Evolutionary conservation across 2,113 vertebrate genomes (phyloP), one percentile per base, ranked within the genome.

Genomic region (Zonotrichia leucophrys): DNA sequence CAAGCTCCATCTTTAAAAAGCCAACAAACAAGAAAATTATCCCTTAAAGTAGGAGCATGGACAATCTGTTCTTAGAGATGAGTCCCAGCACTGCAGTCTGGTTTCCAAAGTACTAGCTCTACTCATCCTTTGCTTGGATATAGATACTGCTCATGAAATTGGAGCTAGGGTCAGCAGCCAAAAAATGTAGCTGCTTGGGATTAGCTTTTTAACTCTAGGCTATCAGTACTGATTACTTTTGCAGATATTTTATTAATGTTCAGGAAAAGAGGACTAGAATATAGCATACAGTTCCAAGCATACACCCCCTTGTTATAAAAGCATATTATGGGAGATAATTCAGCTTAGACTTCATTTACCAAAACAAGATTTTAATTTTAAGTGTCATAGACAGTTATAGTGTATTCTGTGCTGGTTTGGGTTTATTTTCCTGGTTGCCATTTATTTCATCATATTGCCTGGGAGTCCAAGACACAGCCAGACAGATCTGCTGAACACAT

Each of bases 401-500:
- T 42, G 12, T 76, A 83, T 78, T 85, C 85, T 62, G 24, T 81
- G 41, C 33, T 78, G 37, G 60, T 58, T 66, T 93, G 50, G 52
- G 41, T 85, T 88, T 95, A 93, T 97, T 94, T 83, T 92, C 68
- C 59, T 9, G 10, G 18, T 15, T 96, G 74, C 90, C 80, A 42
- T 92, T 95, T 77, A 69, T 91, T 96, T 94, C 55, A 81, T 88
- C 83, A 68, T 79, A 87, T 33, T 37, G 66, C 86, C 94, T 92
- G 78, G 60, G 86, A 84, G 90, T 94, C 83, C 37, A 81, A 97
- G 92, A 85, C 14, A 15, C 75, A 90, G 92, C 19, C 37, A 94
- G 73, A 60, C 89, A 31, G 84, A 95, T 94, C 95, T 93, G 95
- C 96, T 83, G 97, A 97, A 96, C 96, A 95, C 89, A 97, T 97